Base-by-base conservation (phyloP, 53 echinoderm and acorn worm genomes). In the Echinometra lucunter region DNA sequence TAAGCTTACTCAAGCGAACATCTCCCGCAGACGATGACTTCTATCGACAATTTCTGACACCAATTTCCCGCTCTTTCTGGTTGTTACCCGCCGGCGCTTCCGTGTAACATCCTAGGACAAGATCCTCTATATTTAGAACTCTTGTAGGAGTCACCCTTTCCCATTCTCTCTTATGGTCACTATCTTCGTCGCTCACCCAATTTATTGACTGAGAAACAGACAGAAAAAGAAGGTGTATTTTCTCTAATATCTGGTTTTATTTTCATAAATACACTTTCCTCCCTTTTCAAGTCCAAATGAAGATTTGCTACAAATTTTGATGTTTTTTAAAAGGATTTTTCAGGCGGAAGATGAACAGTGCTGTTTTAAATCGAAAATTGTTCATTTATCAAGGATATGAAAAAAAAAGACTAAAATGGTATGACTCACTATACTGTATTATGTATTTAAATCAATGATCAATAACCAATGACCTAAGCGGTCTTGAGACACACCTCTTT, bases 1-100 rank as follows among this genome's bases (percentile, higher is more conserved):
- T 42, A 42, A 78, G 78, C 4, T 78, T 78, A 78, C 38, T 42
- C 38, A 78, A 78, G 38, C 78, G 78, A 78, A 42, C 78, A 78
- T 78, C 78, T 78, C 42, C 78, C 38, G 37, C 78, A 78, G 78
- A 78, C 78, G 42, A 23, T 78, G 78, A 78, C 42, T 40, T 69
- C 8, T 78, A 78, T 78, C 78, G 78, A 78, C 38, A 78, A 40
- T 38, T 78, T 78, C 18, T 78, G 78, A 78, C 78, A 40, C 42
- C 78, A 78, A 78, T 78, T 78, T 78, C 78, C 78, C 78, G 13
- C 78, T 78, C 23, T 78, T 78, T 78, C 23, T 72, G 72, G 34
- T 72, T 72, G 72, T 30, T 72, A 72, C 32, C 35, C 10, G 35
- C 35, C 21, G 42, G 42, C 78, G 3, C 78, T 78, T 78, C 78